Conservation (phyloP, 1,140 invertebrate species). For the Drosophila subpulchrella region DNA sequence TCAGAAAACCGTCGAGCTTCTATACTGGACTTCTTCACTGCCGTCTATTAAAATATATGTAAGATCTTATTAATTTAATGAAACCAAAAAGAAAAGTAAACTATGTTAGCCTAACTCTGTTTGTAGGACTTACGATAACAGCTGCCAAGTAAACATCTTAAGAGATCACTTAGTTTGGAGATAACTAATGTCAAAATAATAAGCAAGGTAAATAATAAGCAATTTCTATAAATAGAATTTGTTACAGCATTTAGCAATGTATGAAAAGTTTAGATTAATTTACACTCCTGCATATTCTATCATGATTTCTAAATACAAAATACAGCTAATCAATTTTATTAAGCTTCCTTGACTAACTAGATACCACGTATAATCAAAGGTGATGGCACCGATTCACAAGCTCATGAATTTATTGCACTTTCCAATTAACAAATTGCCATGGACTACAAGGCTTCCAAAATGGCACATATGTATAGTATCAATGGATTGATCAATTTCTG, state of each 20-base stretch:
- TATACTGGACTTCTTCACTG: slow-evolving; percentile 85
- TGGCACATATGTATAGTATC: slow-evolving; percentile 5
- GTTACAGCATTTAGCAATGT: too few relatives aligned
- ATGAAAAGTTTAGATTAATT: too few relatives aligned
- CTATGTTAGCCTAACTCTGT: neutral
- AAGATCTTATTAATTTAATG: neutral
- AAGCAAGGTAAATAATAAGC: neutral
- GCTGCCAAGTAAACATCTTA: neutral
- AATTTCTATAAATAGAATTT: neutral
- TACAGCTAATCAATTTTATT: neutral
- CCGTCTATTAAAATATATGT: slow-evolving; percentile 35
- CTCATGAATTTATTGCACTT: slow-evolving; percentile 18
- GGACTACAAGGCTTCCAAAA: neutral
- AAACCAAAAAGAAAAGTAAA: neutral
- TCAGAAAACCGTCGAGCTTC: slow-evolving; percentile 94
- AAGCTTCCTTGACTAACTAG: neutral
- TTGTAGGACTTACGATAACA: neutral
- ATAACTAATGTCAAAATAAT: neutral
- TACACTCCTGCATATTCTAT: neutral
- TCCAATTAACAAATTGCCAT: slow-evolving; percentile 28
- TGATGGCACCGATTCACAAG: slow-evolving; percentile 24
- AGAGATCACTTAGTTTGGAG: neutral
- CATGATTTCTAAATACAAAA: neutral
- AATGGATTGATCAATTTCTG: slow-evolving; percentile 9
- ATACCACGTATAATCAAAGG: slow-evolving; percentile 9